Evolutionary conservation across 2,888 invertebrate genomes (phyloP), one percentile per base, ranked within the genome.

Genomic region (Crocallis elinguaria): DNA sequence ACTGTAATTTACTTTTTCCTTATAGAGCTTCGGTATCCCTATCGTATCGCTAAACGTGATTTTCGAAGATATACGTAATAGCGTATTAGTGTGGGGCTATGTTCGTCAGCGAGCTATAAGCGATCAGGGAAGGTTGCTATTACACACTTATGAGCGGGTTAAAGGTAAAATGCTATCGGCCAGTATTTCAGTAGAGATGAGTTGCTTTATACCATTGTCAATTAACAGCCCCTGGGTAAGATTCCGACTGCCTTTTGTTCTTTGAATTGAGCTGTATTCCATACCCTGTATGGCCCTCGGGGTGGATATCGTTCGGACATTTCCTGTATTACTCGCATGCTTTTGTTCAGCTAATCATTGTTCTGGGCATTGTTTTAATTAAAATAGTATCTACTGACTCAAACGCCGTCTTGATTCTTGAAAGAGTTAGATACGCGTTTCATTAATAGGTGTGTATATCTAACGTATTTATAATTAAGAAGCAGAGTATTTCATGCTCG

Each of bases 321-420:
- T 89, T 90, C 89, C 89, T 89, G 87, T 85, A 88, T 87, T 82
- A 81, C 79, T 74, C 76, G 80, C 80, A 75, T 82, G 78, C 76
- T 71, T 73, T 71, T 76, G 75, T 75, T 79, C 71, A 78, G 79
- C 78, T 77, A 75, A 78, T 79, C 79, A 75, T 79, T 77, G 80
- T 81, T 79, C 77, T 75, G 73, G 79, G 73, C 77, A 75, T 80
- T 80, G 75, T 73, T 77, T 75, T 76, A 82, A 86, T 87, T 84
- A 86, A 82, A 85, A 84, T 87, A 77, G 81, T 84, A 75, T 79
- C 77, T 81, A 82, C 82, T 0, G 58, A 38, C 21, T 39, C 44
- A 21, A 7, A 14, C 5, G 11, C 48, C 19, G 8, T 27, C 36
- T 44, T 49, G 44, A 25, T 19, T 48, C n/a, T n/a, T n/a, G n/a